phyloP scores from a whole-genome alignment of 2,888 invertebrate genomes.

The Microctonus aethiopoides region DNA sequence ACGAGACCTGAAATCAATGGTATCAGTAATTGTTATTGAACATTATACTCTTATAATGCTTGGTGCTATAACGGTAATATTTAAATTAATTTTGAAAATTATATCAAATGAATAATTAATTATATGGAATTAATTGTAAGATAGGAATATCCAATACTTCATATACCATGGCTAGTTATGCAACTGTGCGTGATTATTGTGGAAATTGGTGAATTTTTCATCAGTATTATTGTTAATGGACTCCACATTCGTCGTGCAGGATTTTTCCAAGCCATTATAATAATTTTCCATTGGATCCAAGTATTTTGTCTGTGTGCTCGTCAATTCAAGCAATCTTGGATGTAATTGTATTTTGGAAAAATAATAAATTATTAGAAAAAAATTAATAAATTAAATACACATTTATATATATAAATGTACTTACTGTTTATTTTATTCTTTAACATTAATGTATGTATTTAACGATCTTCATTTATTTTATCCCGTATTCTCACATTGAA shows the following conservation, averaged over 20 bases:
- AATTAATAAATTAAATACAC: neutral
- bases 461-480: constrained; percentile 1
- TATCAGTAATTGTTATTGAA: constrained; percentile 63
- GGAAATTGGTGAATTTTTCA: constrained; percentile 58
- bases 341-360: constrained; percentile 22
- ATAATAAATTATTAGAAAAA: neutral
- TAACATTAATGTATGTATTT: neutral
- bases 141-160: constrained; percentile 62
- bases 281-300: constrained; percentile 63
- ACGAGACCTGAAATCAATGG: constrained; percentile 63
- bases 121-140: constrained; percentile 5
- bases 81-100: constrained; percentile 12
- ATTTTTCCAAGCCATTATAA: constrained; percentile 55
- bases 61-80: constrained; percentile 60
- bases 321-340: constrained; percentile 46
- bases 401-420: neutral
- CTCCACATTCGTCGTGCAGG: constrained; percentile 60
- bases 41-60: constrained; percentile 63
- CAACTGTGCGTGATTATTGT: constrained; percentile 61
- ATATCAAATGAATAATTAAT: constrained; percentile 9
- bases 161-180: constrained; percentile 64
- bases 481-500: neutral
- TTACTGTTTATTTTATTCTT: neutral
- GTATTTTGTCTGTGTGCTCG: constrained; percentile 63
- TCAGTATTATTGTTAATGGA: constrained; percentile 59